Base-by-base conservation (phyloP, 2,113 vertebrate species). In the Daboia siamensis region DNA sequence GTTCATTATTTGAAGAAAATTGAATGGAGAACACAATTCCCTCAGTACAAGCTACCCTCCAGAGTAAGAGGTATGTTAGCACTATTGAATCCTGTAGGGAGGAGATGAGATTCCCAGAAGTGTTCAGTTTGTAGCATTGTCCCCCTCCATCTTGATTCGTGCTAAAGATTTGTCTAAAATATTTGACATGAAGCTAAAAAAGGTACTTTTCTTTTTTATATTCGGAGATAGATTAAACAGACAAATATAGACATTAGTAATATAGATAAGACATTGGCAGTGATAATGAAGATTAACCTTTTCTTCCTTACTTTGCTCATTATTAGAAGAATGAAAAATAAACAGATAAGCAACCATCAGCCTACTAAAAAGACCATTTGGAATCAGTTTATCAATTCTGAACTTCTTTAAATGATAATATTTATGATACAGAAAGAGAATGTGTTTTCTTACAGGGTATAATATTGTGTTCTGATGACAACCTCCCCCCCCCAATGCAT, bases 1-100 rank as follows among this genome's bases (percentile, higher is more conserved):
- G 90, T 96, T 97, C 96, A 95, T 97, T 97, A 97, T 97, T 97
- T 95, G 95, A 96, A 96, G 96, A 96, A 97, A 97, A 97, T 97
- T 96, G 95, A 95, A 97, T 95, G 95, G 95, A 97, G 94, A 93
- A 92, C 91, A 93, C 95, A 96, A 94, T 96, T 97, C 95, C 94
- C 96, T 89, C 89, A 95, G 93, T 94, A 95, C 33, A 90, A 95
- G 94, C 90, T 92, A 94, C 94, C 91, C 93, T 95, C 95, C 86
- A 59, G 94, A 91, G 55, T 94, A 95, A 96, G 94, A 26, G 51
- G 92, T 93, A 52, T 95, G 92, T 96, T 95, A 94, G 90, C 93
- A 90, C 69, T 93, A 89, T n/a, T 93, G 93, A 90, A 95, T 91
- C 85, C 56, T 59, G 89, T 26, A 93, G 86, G 92, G 84, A 95